A percentile compares a stretch with the other conserved stretches of the same genome.
Evolutionary conservation across 2,113 vertebrate genomes (phyloP).

Genomic region (Dryoscopus gambensis): DNA sequence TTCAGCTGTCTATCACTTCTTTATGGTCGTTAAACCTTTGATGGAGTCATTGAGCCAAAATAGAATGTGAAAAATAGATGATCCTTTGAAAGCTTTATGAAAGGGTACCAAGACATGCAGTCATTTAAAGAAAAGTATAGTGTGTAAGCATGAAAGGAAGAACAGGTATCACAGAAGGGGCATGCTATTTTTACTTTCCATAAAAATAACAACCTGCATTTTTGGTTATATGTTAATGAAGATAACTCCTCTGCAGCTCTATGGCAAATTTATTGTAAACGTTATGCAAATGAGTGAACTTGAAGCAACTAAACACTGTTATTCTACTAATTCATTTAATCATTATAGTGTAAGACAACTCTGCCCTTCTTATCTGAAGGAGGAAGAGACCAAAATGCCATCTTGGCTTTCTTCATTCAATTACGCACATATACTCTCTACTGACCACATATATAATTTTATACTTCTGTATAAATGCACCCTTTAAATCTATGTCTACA

Average conservation of each 20-base stretch:
- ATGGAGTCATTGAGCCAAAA: slow-evolving; percentile 12
- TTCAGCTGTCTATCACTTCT: not conserved
- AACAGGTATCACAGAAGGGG: not conserved
- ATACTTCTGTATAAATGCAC: not conserved
- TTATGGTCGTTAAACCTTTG: not conserved
- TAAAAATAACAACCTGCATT: not conserved
- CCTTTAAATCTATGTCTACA: not conserved
- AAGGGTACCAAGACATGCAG: not conserved
- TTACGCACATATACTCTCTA: not conserved
- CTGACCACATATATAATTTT: not conserved
- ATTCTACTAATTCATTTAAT: not conserved
- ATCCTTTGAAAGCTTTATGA: not conserved
- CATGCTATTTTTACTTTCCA: not conserved
- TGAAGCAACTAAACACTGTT: not conserved
- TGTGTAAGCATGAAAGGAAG: not conserved
- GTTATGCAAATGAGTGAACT: not conserved
- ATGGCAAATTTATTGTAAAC: not conserved
- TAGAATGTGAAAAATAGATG: not conserved
- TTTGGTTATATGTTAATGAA: not conserved
- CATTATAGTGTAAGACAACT: not conserved
- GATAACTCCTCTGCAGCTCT: not conserved
- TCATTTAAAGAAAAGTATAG: not conserved
- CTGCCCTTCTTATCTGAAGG: not conserved
- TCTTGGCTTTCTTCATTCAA: not conserved
- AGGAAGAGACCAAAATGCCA: not conserved